Conservation (phyloP, 2,113 vertebrate genomes). For the Salminus brasiliensis region DNA sequence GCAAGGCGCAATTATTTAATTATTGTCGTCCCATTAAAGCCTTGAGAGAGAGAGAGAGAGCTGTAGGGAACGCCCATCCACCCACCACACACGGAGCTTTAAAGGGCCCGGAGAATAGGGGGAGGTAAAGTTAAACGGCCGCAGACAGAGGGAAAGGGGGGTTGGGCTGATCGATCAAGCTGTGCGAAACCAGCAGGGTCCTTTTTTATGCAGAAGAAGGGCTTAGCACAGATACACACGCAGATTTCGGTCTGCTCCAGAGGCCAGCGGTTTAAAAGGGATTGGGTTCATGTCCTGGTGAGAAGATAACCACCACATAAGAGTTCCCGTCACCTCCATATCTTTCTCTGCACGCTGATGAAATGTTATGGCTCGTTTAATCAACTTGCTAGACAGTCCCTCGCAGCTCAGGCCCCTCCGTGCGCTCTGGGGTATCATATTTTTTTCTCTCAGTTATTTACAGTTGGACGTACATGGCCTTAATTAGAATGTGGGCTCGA, state of each 20-base stretch:
- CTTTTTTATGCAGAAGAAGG: constrained; percentile 41
- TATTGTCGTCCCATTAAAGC: constrained; percentile 43
- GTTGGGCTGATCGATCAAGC: constrained; percentile 53
- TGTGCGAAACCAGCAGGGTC: constrained; percentile 61
- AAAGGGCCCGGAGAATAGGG: constrained; percentile 36
- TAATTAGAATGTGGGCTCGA: constrained; percentile 56
- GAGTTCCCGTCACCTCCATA: not conserved
- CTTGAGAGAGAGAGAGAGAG: constrained; percentile 39
- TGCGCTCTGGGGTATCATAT: constrained; percentile 54
- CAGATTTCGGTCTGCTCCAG: constrained; percentile 6
- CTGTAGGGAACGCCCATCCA: constrained; percentile 32
- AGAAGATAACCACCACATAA: not conserved
- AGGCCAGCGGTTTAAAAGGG: constrained; percentile 15
- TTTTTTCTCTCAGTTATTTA: constrained; percentile 71
- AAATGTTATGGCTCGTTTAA: not conserved
- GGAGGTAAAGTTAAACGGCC: constrained; percentile 42
- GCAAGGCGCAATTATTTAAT: constrained; percentile 26
- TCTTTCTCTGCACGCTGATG: not conserved
- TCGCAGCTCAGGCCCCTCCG: constrained; percentile 44
- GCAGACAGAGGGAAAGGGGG: constrained; percentile 25
- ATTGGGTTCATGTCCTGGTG: not conserved
- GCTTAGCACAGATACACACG: constrained; percentile 16
- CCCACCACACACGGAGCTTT: constrained; percentile 42
- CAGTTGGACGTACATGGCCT: constrained; percentile 62
- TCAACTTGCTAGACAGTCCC: not conserved